phyloP scores from a whole-genome alignment of 2,797 vertebrate genomes.

The Microctenopoma stevenorrisi region DNA sequence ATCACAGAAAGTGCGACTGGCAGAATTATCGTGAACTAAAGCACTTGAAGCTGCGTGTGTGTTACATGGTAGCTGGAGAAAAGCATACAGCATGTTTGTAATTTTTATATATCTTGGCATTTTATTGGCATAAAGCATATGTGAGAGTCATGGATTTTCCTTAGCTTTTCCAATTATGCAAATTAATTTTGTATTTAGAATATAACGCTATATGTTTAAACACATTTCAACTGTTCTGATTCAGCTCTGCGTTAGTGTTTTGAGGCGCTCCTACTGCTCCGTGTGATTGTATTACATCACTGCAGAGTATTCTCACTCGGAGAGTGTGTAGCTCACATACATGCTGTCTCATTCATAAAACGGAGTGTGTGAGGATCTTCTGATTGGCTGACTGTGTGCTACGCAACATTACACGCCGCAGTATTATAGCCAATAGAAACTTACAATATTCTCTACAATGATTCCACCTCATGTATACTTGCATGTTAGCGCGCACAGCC shows the following conservation, averaged over 20 bases:
- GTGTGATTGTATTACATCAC: slow-evolving; percentile 78
- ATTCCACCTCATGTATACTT: slow-evolving; percentile 70
- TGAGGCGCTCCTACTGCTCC: slow-evolving; percentile 48
- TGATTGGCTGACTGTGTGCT: slow-evolving; percentile 67
- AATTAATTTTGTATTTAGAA: not conserved
- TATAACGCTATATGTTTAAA: slow-evolving; percentile 10
- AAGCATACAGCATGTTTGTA: not conserved
- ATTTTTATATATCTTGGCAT: not conserved
- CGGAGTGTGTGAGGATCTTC: slow-evolving; percentile 51
- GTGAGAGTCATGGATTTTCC: not conserved
- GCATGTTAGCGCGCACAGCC: slow-evolving; percentile 33
- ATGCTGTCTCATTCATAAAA: slow-evolving; percentile 82
- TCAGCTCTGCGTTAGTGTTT: slow-evolving; percentile 40
- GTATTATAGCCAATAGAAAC: slow-evolving; percentile 72
- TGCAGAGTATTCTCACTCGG: slow-evolving; percentile 69
- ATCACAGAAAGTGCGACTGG: not conserved
- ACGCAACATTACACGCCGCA: slow-evolving; percentile 74
- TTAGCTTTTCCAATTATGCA: not conserved
- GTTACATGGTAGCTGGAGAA: not conserved
- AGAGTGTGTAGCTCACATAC: slow-evolving; percentile 68
- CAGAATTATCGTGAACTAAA: not conserved
- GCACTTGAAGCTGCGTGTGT: not conserved
- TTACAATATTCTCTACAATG: slow-evolving; percentile 56
- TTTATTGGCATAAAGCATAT: not conserved
- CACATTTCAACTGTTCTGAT: slow-evolving; percentile 12